Conservation (phyloP, 2,888 invertebrate species). For the Agrochola macilenta region DNA sequence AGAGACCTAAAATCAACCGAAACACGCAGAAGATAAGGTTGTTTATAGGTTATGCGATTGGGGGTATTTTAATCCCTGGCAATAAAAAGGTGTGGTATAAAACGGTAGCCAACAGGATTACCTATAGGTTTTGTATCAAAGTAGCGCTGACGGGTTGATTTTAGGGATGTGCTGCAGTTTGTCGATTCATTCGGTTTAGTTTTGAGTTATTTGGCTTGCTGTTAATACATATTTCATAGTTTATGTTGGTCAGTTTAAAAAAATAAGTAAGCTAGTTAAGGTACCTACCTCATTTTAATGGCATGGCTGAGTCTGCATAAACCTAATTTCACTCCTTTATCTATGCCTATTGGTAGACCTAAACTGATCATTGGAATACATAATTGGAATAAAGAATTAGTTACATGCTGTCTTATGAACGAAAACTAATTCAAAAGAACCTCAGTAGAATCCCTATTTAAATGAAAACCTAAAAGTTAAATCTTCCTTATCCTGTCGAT, state of each 20-base stretch:
- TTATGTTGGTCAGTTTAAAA: not conserved
- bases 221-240: not conserved
- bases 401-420: not conserved
- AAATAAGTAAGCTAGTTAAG: not conserved
- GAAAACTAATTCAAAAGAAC: not conserved
- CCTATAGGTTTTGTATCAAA: constrained; percentile 82
- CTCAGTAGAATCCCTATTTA: not conserved
- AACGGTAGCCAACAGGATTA: constrained; percentile 89
- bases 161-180: constrained; percentile 67
- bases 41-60: constrained; percentile 17
- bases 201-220: not conserved
- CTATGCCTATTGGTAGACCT: not conserved
- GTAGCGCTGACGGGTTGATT: constrained; percentile 78
- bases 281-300: too few species aligned
- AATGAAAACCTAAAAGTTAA: not conserved
- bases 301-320: not conserved
- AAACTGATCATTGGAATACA: too few species aligned
- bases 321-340: not conserved
- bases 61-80: constrained; percentile 75
- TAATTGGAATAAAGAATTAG: not conserved
- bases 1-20: constrained; percentile 38
- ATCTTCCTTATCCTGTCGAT: not conserved
- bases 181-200: constrained; percentile 41
- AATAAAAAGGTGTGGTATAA: constrained; percentile 81
- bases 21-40: constrained; percentile 46